These are phyloP conservation scores for Cryptotis parvus DNA, from an alignment of 2,113 vertebrate genomes.

Conservation along the genomic window DNA sequence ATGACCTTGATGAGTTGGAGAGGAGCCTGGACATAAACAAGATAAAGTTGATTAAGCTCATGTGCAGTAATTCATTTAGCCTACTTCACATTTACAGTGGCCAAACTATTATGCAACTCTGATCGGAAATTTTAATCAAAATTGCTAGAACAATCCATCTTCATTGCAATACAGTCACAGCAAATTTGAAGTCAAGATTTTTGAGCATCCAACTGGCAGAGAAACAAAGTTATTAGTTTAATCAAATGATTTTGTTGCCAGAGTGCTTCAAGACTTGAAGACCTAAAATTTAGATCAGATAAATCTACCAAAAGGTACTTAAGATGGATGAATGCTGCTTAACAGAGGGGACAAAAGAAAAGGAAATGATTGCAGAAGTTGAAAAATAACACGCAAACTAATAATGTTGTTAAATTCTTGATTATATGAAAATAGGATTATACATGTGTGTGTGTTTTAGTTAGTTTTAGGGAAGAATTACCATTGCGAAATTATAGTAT, in stretches of 20 bases:
- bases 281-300: neutral
- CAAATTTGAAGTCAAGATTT: slow-evolving; percentile 62
- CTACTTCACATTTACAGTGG: slow-evolving; percentile 58
- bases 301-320: neutral
- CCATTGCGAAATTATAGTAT: neutral
- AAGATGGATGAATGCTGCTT: neutral
- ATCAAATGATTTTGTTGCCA: slow-evolving; percentile 13
- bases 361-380: neutral
- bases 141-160: slow-evolving; percentile 57
- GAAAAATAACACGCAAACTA: neutral
- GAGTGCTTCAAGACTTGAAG: neutral
- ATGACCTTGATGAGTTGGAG: slow-evolving; percentile 80
- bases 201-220: slow-evolving; percentile 49
- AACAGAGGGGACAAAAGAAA: neutral
- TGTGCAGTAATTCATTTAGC: slow-evolving; percentile 64
- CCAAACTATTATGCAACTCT: slow-evolving; percentile 68
- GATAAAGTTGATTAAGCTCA: slow-evolving; percentile 77
- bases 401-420: neutral
- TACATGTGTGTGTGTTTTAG: neutral
- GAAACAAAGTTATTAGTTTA: slow-evolving; percentile 55
- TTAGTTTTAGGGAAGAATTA: neutral
- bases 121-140: slow-evolving; percentile 71
- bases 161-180: slow-evolving; percentile 45
- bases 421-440: neutral
- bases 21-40: slow-evolving; percentile 77